Base-by-base conservation (phyloP, 2,113 vertebrate species). In the Callipepla squamata region DNA sequence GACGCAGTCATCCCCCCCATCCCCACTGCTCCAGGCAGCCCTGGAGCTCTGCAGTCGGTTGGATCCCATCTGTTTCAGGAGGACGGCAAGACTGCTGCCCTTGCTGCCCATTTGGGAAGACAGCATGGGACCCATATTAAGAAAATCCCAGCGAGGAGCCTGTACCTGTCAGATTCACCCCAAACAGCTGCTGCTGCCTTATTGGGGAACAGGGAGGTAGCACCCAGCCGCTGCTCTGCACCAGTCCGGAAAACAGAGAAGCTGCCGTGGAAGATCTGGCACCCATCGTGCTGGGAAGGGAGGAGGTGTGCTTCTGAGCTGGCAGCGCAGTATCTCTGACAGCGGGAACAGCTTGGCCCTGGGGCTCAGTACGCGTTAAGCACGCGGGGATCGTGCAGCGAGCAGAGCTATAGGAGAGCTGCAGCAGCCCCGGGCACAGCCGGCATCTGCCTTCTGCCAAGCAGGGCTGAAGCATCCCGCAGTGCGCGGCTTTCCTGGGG, bases 311-410 rank as follows among this genome's bases (percentile, higher is more conserved):
- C 51, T 17, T 30, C 26, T 53, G 81, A 80, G 65, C 59, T 70
- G 59, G 42, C 63, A 89, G 51, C 15, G 11, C 72, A 72, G 16
- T 84, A 32, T 61, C 83, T 90, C 84, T 58, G 38, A 74, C 47
- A 70, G 15, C 38, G 59, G 85, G 91, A 90, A 94, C 91, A 90
- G 55, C 72, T 91, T 0, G 0, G 89, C 95, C 93, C 94, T 86
- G 89, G 36, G 91, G 93, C 91, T 85, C n/a, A 61, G 61, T 22
- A 74, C 63, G 0, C 0, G 11, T 59, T 85, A 47, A 1, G 0
- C 34, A 85, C 0, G 0, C 30, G 73, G 74, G 55, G 36, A 66
- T 65, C n/a, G 73, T 7, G 73, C 58, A 48, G 18, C 4, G 55
- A 81, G 58, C 6, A 0, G 26, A 73, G 59, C 0, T 3, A 11